Evolutionary conservation across 2,113 vertebrate genomes (phyloP), one percentile per base, ranked within the genome.

Genomic region (Sander lucioperca): DNA sequence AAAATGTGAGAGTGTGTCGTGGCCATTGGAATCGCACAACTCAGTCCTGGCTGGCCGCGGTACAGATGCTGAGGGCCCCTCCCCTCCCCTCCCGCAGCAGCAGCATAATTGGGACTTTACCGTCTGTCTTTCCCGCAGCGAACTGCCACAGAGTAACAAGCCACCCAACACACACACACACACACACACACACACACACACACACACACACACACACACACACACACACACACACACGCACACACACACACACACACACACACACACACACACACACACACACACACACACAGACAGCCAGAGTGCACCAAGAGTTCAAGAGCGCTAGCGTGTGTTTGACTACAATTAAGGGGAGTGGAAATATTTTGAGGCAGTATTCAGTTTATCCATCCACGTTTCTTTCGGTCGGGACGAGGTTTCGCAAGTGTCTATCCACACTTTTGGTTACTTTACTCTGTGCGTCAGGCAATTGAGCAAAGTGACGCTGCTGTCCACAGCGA

Each of bases 41-140:
- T 25, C 6, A 21, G 51, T 48, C 15, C 56, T 33, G 48, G 45
- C 77, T 76, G 84, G 77, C 74, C 66, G 71, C 30, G 10, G 53
- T 25, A 25, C 80, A 89, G 91, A 91, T 88, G 89, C 80, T 73
- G 80, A 74, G 81, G 72, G 68, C 79, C 86, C 84, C 84, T 86
- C 90, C 85, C 84, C 86, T 85, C 89, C 61, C 30, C n/a, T n/a
- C n/a, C 21, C 18, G 64, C 80, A 74, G 76, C 53, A 43, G 82
- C 59, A 75, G 61, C 67, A 50, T 61, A 85, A 90, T 77, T 84
- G 66, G 66, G 82, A 91, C 82, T 77, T 85, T 80, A 78, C 85
- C 15, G 86, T 86, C 80, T 66, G 70, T 88, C 83, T 82, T 63
- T 85, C 71, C 36, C 9, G 68, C 54, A 58, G 74, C 74, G 67